These are phyloP conservation scores for Pipistrellus kuhlii DNA, from an alignment of 2,797 vertebrate species.

Conservation along the genomic window DNA sequence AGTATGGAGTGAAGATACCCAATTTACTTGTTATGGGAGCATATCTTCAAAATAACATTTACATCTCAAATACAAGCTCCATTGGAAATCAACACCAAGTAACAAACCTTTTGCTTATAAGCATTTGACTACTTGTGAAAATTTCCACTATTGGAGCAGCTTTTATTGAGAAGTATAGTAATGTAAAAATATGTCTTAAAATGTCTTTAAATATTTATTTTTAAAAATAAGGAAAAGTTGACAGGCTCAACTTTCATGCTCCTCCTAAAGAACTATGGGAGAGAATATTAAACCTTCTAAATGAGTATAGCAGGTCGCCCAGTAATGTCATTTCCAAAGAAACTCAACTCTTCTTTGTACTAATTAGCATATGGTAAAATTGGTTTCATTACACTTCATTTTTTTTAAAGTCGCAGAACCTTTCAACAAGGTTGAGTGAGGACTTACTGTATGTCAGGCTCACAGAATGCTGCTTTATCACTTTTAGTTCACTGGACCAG, in stretches of 20 bases:
- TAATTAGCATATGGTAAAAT: background rate
- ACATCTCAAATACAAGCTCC: background rate
- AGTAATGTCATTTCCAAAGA: background rate
- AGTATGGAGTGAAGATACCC: background rate
- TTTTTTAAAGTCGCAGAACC: background rate
- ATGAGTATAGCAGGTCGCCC: background rate
- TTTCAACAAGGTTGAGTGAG: background rate
- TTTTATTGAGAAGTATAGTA: constrained; percentile 4
- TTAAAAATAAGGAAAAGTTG: background rate
- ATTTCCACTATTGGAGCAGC: background rate
- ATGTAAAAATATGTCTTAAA: background rate
- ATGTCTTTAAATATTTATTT: background rate
- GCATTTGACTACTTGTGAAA: constrained; percentile 23
- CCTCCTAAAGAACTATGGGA: background rate
- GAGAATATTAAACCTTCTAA: background rate
- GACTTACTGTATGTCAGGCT: background rate
- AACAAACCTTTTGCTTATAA: background rate
- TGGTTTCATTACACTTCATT: background rate
- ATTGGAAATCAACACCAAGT: background rate
- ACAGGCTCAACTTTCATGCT: background rate
- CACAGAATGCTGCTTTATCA: background rate
- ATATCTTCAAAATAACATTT: background rate
- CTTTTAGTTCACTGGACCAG: background rate
- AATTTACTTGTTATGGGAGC: background rate
- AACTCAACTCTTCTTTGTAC: background rate